Evolutionary conservation across 2,888 invertebrate genomes (phyloP).

Genomic region (Teleiodes luculella): DNA sequence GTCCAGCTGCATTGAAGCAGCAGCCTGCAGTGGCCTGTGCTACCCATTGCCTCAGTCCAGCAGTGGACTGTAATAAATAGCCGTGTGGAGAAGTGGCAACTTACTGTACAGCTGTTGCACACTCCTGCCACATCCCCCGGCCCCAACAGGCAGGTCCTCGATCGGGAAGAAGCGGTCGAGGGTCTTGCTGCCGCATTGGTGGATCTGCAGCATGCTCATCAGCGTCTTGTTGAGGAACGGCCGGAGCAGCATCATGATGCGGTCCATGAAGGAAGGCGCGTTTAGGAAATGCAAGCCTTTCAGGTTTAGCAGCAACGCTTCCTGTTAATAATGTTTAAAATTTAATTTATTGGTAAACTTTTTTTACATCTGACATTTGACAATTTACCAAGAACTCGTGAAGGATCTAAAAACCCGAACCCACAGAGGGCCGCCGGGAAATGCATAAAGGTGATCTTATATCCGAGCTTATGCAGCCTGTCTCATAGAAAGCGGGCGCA

Average conservation of each 20-base stretch:
- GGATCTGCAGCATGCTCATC: slow-evolving; percentile 67
- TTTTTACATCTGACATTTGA: neutral
- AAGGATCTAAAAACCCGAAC: no score
- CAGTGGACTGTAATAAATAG: no score
- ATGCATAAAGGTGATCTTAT: no score
- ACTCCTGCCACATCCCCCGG: slow-evolving; percentile 74
- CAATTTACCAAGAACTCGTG: no score
- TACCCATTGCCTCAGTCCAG: no score
- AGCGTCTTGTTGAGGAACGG: slow-evolving; percentile 86
- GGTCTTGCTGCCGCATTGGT: slow-evolving; percentile 62
- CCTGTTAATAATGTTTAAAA: slow-evolving; percentile 58
- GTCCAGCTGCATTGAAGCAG: no score
- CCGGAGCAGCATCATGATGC: slow-evolving; percentile 80
- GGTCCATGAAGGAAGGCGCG: slow-evolving; percentile 82
- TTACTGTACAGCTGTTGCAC: slow-evolving; percentile 29
- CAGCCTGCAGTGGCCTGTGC: no score
- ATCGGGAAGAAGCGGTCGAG: slow-evolving; percentile 74
- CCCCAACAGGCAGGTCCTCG: slow-evolving; percentile 78
- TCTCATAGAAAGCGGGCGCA: no score
- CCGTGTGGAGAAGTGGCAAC: no score
- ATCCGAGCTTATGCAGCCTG: no score
- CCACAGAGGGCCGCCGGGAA: no score
- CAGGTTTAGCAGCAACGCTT: slow-evolving; percentile 77
- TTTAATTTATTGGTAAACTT: neutral
- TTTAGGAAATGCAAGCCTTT: slow-evolving; percentile 84